These are phyloP conservation scores for Cotesia chilonis DNA, from an alignment of 1,140 invertebrate species.

Conservation along the genomic window DNA sequence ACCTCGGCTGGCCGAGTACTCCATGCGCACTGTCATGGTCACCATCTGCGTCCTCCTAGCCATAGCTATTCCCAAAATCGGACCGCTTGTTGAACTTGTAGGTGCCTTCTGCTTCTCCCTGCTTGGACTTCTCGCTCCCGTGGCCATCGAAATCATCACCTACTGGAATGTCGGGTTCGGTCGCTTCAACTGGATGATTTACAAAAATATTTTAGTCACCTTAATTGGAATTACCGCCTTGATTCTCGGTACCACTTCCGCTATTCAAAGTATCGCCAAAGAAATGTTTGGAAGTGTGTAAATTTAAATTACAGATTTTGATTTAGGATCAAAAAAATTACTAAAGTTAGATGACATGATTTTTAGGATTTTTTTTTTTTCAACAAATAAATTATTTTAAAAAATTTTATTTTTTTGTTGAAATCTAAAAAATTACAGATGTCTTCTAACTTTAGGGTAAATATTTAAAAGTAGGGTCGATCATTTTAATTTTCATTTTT, in stretches of 20 bases:
- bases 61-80: slow-evolving; percentile 82
- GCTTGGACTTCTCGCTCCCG: slow-evolving; percentile 90
- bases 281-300: background rate
- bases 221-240: slow-evolving; percentile 80
- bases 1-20: slow-evolving; percentile 78
- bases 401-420: too few relatives aligned
- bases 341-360: too few relatives aligned
- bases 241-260: slow-evolving; percentile 81
- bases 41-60: slow-evolving; percentile 74
- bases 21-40: slow-evolving; percentile 75
- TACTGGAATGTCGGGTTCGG: slow-evolving; percentile 82
- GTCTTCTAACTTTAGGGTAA: too few relatives aligned
- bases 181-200: slow-evolving; percentile 73
- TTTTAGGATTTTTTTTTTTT: too few relatives aligned
- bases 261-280: slow-evolving; percentile 73
- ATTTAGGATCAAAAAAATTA: too few relatives aligned
- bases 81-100: slow-evolving; percentile 88
- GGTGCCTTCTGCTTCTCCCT: slow-evolving; percentile 95
- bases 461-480: too few relatives aligned
- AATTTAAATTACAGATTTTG: too few relatives aligned
- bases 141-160: slow-evolving; percentile 84
- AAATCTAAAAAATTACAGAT: too few relatives aligned
- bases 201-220: slow-evolving; percentile 80
- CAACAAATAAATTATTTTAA: too few relatives aligned
- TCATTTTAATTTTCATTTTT: too few relatives aligned